Evolutionary conservation across 2,888 invertebrate species (phyloP).

Genomic region (Vesta saturnalis): DNA sequence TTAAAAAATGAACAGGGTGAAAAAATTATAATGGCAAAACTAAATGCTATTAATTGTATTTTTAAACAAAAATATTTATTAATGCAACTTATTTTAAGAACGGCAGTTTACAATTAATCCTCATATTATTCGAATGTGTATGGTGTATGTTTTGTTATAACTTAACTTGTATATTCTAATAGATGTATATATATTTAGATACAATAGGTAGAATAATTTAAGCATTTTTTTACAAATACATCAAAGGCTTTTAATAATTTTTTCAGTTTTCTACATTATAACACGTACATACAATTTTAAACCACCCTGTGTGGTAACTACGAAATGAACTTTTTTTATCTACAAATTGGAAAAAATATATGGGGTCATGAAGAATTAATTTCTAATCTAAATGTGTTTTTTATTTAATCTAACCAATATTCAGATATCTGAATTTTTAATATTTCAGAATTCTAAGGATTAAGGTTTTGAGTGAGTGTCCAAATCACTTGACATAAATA

Average conservation of each 20-base stretch:
- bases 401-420: too few relatives aligned
- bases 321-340: too few relatives aligned
- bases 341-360: too few relatives aligned
- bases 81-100: not conserved
- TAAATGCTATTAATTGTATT: not conserved
- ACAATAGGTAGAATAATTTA: not conserved
- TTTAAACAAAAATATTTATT: not conserved
- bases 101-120: slow-evolving; percentile 16
- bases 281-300: too few relatives aligned
- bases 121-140: slow-evolving; percentile 1
- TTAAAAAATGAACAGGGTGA: slow-evolving; percentile 33
- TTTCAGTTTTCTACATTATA: not conserved
- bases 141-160: not conserved
- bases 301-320: too few relatives aligned
- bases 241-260: slow-evolving; percentile 3
- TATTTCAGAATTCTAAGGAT: too few relatives aligned
- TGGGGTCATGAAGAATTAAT: too few relatives aligned
- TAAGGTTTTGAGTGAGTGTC: too few relatives aligned
- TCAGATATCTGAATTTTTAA: too few relatives aligned
- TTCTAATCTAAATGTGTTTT: too few relatives aligned
- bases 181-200: not conserved
- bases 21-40: not conserved
- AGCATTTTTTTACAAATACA: not conserved
- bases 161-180: slow-evolving; percentile 4
- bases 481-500: too few relatives aligned